phyloP scores from a whole-genome alignment of 2,888 invertebrate genomes.

The Polietes domitor region DNA sequence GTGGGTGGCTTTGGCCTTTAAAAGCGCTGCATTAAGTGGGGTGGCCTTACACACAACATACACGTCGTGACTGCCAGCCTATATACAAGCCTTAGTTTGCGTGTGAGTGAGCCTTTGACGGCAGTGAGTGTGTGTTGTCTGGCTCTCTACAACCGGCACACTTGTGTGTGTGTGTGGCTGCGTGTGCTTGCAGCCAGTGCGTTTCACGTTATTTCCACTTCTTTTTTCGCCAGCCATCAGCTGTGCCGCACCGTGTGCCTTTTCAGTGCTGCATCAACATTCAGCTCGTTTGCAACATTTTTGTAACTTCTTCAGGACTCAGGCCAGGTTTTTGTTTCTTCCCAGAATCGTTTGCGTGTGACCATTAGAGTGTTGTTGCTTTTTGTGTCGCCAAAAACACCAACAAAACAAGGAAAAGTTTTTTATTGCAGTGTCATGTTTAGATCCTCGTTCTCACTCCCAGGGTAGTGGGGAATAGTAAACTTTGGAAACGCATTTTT shows the following conservation, averaged over 20 bases:
- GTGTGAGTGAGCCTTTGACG: no score
- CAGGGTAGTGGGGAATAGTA: no score
- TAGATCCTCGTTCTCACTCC: slow-evolving; percentile 38
- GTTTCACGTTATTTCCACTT: slow-evolving; percentile 56
- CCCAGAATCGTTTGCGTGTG: slow-evolving; percentile 5
- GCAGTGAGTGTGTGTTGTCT: slow-evolving; percentile 29
- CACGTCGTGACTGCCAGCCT: neutral
- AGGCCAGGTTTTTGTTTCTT: slow-evolving; percentile 18
- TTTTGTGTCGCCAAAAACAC: slow-evolving; percentile 1
- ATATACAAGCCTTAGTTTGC: neutral
- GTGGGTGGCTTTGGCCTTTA: slow-evolving; percentile 66
- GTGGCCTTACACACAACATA: slow-evolving; percentile 1
- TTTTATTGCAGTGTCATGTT: slow-evolving; percentile 48
- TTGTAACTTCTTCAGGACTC: neutral
- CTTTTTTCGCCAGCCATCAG: no score
- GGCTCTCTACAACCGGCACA: neutral
- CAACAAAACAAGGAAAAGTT: slow-evolving; percentile 28
- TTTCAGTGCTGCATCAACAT: neutral
- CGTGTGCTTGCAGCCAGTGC: slow-evolving; percentile 62
- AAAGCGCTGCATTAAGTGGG: slow-evolving; percentile 52
- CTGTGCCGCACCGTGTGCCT: slow-evolving; percentile 49
- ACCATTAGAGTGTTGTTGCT: slow-evolving; percentile 21
- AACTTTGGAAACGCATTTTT: slow-evolving; percentile 36
- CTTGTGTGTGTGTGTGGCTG: slow-evolving; percentile 7
- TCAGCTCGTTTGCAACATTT: slow-evolving; percentile 19